These are phyloP conservation scores for Aporrectodea caliginosa DNA, from an alignment of 1,140 invertebrate species.

Conservation along the genomic window DNA sequence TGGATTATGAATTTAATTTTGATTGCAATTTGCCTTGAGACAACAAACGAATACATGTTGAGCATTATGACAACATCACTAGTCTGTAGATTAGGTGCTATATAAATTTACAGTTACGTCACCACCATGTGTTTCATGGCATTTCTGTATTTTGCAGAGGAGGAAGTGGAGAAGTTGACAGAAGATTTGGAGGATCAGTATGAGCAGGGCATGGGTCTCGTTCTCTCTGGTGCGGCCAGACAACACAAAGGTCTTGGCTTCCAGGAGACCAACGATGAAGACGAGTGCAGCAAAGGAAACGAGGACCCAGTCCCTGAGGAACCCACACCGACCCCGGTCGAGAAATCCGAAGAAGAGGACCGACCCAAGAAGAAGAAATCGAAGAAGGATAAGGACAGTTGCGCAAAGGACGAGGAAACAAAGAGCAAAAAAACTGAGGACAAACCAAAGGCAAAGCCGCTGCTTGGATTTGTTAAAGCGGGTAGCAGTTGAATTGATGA, in stretches of 20 bases:
- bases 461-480: not conserved
- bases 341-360: not conserved
- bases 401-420: not conserved
- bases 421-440: not conserved
- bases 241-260: slow-evolving; percentile 25
- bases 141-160: slow-evolving; percentile 9
- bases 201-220: slow-evolving; percentile 18
- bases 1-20: no score
- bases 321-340: not conserved
- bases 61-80: no score
- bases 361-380: not conserved
- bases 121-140: no score
- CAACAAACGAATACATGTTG: no score
- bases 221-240: slow-evolving; percentile 15
- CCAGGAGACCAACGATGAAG: not conserved
- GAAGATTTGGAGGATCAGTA: slow-evolving; percentile 28
- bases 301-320: not conserved
- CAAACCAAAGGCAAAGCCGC: not conserved
- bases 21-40: no score
- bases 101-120: no score
- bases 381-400: not conserved
- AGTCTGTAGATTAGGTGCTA: no score
- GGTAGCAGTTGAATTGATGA: no score
- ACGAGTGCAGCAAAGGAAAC: not conserved
- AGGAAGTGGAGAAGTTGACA: slow-evolving; percentile 20